These are phyloP conservation scores for Lepus americanus DNA, from an alignment of 2,113 vertebrate genomes.

Conservation along the genomic window DNA sequence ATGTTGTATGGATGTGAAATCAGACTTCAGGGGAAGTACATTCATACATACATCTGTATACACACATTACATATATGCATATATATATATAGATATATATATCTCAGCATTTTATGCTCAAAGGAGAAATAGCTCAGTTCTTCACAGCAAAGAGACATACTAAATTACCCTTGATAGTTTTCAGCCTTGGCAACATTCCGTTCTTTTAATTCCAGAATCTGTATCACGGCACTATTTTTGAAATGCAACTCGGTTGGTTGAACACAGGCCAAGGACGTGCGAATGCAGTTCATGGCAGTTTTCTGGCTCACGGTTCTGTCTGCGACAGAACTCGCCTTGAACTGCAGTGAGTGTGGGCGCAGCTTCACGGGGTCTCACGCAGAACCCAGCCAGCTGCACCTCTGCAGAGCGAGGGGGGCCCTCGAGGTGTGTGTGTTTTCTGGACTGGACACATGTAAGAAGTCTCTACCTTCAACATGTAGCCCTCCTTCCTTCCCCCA, in stretches of 20 bases:
- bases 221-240: constrained; percentile 65
- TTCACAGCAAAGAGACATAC: constrained; percentile 1
- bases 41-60: not conserved
- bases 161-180: constrained; percentile 53
- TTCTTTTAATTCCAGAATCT: constrained; percentile 73
- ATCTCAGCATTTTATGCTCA: not conserved
- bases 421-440: not conserved
- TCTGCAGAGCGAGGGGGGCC: not conserved
- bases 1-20: not conserved
- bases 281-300: constrained; percentile 69
- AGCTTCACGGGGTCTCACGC: constrained; percentile 24
- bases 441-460: not conserved
- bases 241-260: constrained; percentile 59
- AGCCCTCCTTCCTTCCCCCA: not conserved
- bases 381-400: constrained; percentile 24
- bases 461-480: not conserved
- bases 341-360: constrained; percentile 70
- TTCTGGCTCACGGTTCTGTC: constrained; percentile 67
- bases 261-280: constrained; percentile 68
- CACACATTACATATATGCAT: not conserved
- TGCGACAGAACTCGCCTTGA: constrained; percentile 59
- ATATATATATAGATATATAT: not conserved
- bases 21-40: not conserved
- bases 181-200: constrained; percentile 68
- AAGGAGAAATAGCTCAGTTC: constrained; percentile 49